Percentiles rank a stretch among this genome's conserved stretches.
Conservation (phyloP, 2,888 invertebrate genomes). For the Trichopoda pennipes region DNA sequence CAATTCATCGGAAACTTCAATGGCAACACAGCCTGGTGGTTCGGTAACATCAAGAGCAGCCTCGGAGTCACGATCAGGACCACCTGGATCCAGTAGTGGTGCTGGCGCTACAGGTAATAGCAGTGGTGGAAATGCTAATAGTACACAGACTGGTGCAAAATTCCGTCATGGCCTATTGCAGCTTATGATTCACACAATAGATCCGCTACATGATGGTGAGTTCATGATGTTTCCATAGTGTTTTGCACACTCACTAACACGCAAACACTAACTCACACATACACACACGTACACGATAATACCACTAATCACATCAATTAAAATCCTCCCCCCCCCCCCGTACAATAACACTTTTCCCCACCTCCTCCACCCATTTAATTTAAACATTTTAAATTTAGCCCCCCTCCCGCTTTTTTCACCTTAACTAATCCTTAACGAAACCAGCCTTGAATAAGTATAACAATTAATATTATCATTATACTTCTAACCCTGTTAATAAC, state of each 20-base stretch:
- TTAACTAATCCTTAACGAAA: not conserved
- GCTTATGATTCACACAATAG: slow-evolving; percentile 99
- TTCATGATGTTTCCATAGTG: slow-evolving; percentile 82
- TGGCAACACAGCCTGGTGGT: slow-evolving; percentile 88
- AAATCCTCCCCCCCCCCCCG: too few species aligned
- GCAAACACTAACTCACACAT: slow-evolving; percentile 14
- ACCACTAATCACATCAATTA: slow-evolving; percentile 5
- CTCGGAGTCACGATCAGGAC: slow-evolving; percentile 83
- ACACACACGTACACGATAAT: not conserved
- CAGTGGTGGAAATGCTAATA: slow-evolving; percentile 83
- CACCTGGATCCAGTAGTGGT: slow-evolving; percentile 82
- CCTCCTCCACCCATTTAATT: too few species aligned
- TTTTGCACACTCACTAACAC: slow-evolving; percentile 74
- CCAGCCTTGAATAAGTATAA: not conserved
- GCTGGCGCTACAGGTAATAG: slow-evolving; percentile 83
- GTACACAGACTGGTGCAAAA: slow-evolving; percentile 90
- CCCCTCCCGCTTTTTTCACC: not conserved
- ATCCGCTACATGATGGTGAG: slow-evolving; percentile 99
- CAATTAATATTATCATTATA: not conserved
- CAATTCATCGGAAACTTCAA: slow-evolving; percentile 91
- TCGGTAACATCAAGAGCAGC: slow-evolving; percentile 85
- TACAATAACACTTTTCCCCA: not conserved
- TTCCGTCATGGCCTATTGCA: slow-evolving; percentile 98
- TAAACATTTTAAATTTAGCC: not conserved
- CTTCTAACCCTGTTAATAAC: slow-evolving; percentile 17